Evolutionary conservation across 2,888 invertebrate genomes (phyloP).

Genomic region (Cenopis cana): DNA sequence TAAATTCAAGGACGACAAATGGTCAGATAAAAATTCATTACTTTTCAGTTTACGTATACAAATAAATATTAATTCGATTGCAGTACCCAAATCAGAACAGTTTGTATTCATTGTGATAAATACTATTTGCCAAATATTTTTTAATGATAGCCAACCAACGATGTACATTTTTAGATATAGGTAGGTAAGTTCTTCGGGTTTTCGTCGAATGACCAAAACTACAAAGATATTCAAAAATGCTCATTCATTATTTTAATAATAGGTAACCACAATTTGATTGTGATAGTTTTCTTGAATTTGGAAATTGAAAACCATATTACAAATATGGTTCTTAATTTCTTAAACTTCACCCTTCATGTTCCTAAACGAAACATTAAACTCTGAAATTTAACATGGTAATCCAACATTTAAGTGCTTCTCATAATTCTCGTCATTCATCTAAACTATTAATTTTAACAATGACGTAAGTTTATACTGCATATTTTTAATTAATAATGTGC

Average conservation of each 20-base stretch:
- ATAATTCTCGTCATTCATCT: neutral
- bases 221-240: neutral
- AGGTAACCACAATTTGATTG: too few relatives aligned
- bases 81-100: neutral
- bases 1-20: neutral
- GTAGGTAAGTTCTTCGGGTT: neutral
- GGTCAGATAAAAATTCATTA: neutral
- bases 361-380: neutral
- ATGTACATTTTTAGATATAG: neutral
- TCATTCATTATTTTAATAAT: too few relatives aligned
- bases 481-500: constrained; percentile 25
- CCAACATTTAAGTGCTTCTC: neutral
- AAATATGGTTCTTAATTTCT: too few relatives aligned
- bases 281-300: too few relatives aligned
- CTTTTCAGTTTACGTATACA: neutral
- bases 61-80: neutral
- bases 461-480: constrained; percentile 25
- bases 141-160: neutral
- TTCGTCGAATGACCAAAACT: neutral
- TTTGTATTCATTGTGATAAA: constrained; percentile 5
- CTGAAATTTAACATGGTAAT: neutral
- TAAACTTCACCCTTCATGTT: neutral
- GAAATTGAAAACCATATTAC: too few relatives aligned
- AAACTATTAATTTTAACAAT: constrained; percentile 8
- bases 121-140: neutral